Evolutionary conservation across 2,888 invertebrate species (phyloP), one percentile per base, ranked within the genome.

Genomic region (Lochmaea capreae): DNA sequence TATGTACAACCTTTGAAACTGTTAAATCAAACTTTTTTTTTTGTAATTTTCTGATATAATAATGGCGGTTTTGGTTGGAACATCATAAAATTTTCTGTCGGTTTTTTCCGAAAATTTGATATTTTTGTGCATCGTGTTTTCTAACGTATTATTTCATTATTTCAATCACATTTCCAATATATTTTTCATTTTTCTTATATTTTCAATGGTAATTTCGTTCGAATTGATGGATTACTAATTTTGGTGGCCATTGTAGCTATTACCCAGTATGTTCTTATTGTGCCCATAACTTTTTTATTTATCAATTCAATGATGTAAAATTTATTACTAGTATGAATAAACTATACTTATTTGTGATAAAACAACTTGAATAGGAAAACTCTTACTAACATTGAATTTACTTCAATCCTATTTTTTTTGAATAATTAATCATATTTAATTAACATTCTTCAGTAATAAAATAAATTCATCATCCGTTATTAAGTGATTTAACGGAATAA

Each of bases 171-270:
- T 54, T 54, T 54, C 9, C 16, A 12, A 12, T 43, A 43, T 11
- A 2, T 43, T 54, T 54, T 16, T n/a, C 9, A 54, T 18, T 16
- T 16, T 9, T 54, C 9, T 54, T 54, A 16, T 43, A 11, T 43
- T n/a, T 18, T 10, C 6, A 5, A 54, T 16, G n/a, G 8, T 5
- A 54, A 16, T 54, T 54, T 54, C n/a, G 4, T n/a, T 54, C 4
- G 16, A n/a, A 16, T 54, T 54, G 8, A 54, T 54, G 52, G 5
- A 54, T 54, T 54, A 54, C 52, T 16, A 62, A 42, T 63, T 63
- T 42, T 63, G 62, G 62, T 63, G 43, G 62, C 62, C 62, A 63
- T 63, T 63, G 43, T 39, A 59, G 39, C 11, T 62, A 42, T 43
- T 62, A 42, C 43, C 62, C 62, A 62, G 42, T n/a, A 59, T 54